A percentile compares a stretch with the other conserved stretches of the same genome.
phyloP scores from a whole-genome alignment of 1,140 invertebrate species.

The Lepidurus arcticus region DNA sequence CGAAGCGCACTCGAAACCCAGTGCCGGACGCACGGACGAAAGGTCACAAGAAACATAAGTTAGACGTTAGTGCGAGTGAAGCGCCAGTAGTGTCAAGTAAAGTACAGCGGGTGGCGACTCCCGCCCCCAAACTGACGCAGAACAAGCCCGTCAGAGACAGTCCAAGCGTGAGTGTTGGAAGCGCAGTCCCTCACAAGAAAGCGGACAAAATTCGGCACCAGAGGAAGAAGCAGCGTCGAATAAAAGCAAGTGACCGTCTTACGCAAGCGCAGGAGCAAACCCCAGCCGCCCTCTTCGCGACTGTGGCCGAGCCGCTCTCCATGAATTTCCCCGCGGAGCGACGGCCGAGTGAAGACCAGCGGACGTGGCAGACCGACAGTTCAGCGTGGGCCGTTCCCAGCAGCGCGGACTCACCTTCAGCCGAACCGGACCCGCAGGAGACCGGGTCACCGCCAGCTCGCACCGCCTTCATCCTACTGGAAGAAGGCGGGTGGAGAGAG shows the following conservation, averaged over 20 bases:
- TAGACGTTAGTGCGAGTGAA: background rate
- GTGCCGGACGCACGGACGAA: background rate
- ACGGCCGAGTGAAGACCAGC: background rate
- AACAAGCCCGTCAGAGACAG: background rate
- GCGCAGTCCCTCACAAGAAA: background rate
- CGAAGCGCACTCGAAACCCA: background rate
- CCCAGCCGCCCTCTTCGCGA: background rate
- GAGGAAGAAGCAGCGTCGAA: background rate
- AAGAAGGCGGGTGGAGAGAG: conserved; percentile 31
- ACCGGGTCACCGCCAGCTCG: background rate
- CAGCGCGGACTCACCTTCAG: background rate
- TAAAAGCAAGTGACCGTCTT: background rate
- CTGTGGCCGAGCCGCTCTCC: background rate
- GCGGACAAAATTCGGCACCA: background rate
- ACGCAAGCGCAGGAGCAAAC: background rate
- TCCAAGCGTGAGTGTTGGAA: background rate
- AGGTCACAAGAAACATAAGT: background rate
- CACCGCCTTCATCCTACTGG: conserved; percentile 30
- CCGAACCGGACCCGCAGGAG: background rate
- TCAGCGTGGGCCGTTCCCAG: background rate
- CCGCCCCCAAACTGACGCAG: background rate
- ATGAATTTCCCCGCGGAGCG: background rate
- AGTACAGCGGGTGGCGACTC: background rate
- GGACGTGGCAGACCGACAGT: no score
- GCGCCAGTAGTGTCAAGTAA: background rate